Percentiles rank a stretch among this genome's conserved stretches.
These are phyloP conservation scores for Pangasianodon gigas DNA, from an alignment of 2,113 vertebrate species.

Conservation along the genomic window DNA sequence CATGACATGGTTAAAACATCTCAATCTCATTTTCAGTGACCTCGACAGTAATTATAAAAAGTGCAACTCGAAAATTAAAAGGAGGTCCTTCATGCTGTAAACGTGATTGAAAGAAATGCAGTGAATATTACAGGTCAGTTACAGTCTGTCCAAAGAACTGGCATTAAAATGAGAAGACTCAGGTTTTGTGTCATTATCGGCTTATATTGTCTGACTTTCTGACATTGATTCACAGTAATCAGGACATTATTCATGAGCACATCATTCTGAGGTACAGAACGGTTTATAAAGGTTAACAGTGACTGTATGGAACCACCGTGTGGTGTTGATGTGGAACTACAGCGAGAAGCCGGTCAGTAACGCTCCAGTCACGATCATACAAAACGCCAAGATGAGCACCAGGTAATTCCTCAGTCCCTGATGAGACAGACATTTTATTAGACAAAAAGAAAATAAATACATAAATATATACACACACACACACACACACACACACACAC, in stretches of 20 bases:
- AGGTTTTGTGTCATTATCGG: background rate
- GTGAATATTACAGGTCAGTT: background rate
- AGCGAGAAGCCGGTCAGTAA: slow-evolving; percentile 80
- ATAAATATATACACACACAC: background rate
- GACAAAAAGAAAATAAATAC: background rate
- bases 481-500: background rate
- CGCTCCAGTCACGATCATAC: slow-evolving; percentile 74
- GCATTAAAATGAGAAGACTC: background rate
- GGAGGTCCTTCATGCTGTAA: background rate
- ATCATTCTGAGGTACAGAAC: background rate
- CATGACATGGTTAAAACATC: background rate
- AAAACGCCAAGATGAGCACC: slow-evolving; percentile 74
- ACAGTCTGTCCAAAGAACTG: background rate
- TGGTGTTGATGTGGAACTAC: slow-evolving; percentile 55
- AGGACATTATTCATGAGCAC: background rate
- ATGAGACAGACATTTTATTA: slow-evolving; percentile 31
- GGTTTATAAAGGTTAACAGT: background rate
- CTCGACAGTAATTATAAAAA: background rate
- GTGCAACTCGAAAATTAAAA: background rate
- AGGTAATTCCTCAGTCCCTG: slow-evolving; percentile 78
- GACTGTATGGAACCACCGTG: background rate
- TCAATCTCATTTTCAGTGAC: background rate
- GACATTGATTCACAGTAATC: background rate
- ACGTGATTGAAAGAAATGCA: background rate
- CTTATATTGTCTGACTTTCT: background rate